Evolutionary conservation across 2,888 invertebrate genomes (phyloP).

Genomic region (Cataglyphis altisquamis): DNA sequence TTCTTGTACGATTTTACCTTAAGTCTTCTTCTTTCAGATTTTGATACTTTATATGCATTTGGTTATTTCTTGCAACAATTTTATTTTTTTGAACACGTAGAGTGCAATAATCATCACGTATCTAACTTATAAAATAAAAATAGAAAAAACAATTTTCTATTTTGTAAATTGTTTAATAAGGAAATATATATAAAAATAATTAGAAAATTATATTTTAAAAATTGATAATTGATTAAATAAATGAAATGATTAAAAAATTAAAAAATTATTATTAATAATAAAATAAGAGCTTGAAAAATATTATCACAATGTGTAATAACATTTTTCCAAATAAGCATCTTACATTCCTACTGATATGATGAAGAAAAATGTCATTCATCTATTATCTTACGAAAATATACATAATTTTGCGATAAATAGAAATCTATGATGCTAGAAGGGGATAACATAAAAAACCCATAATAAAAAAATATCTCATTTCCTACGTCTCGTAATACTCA

Average conservation of each 20-base stretch:
- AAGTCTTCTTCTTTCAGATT: slow-evolving; percentile 63
- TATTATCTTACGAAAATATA: background rate
- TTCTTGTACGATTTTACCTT: slow-evolving; percentile 71
- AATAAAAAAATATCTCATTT: slow-evolving; percentile 25
- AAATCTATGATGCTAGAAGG: background rate
- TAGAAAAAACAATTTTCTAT: background rate
- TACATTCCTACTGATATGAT: too few species aligned
- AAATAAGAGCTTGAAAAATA: background rate
- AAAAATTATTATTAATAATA: background rate
- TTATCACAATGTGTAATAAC: background rate
- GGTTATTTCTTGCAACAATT: slow-evolving; percentile 44
- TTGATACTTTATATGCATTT: slow-evolving; percentile 61
- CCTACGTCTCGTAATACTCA: background rate
- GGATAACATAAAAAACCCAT: background rate
- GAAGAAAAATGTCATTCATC: too few species aligned
- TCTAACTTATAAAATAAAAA: background rate
- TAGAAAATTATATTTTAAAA: background rate
- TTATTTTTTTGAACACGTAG: slow-evolving; percentile 23
- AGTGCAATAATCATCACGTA: background rate
- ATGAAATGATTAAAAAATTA: background rate
- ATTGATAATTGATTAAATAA: background rate
- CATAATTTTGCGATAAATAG: background rate
- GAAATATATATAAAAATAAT: background rate
- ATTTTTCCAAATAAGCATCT: background rate
- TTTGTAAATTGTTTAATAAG: background rate